Base-by-base conservation (phyloP, 2,888 invertebrate species). In the Plebejus melissa region DNA sequence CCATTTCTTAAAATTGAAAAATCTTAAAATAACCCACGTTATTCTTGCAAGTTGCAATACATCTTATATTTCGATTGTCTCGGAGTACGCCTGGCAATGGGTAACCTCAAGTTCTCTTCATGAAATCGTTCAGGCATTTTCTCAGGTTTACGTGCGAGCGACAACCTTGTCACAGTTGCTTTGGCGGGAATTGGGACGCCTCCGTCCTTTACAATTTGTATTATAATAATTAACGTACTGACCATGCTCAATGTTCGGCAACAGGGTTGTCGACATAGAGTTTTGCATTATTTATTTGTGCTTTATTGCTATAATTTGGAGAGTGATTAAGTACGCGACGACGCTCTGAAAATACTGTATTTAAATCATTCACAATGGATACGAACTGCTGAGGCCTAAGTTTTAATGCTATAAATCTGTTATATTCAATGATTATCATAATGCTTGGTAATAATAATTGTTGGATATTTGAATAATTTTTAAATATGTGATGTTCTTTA, bases 141-240 rank as follows among this genome's bases (percentile, higher is more conserved):
- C 90, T 89, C 88, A 88, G 90, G 87, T 89, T 65, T 65, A 65
- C 65, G 87, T 87, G 87, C 86, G 84, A 82, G 83, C 83, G 84
- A 81, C 87, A 90, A 87, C 92, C 90, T 91, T 91, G 91, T 91
- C 89, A 89, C 88, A 89, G 86, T 89, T 91, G 88, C 83, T 88
- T 87, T 84, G 87, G 86, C 89, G 83, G 88, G 88, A 90, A 89
- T 84, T 86, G 83, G 89, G 83, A 86, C 89, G 50, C 41, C 71
- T 70, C 41, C 22, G 50, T 72, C 72, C 54, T 72, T 50, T 50
- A 16, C 22, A 50, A 50, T 72, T 72, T 72, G 72, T 72, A 72
- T 72, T 72, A 72, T 72, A 54, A 72, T 72, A 54, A 72, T 72
- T 32, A 46, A 72, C 50, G 50, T 54, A 54, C 38, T 41, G 70